Evolutionary conservation across 1,140 invertebrate species (phyloP).

Genomic region (Lasioglossum baleicum): DNA sequence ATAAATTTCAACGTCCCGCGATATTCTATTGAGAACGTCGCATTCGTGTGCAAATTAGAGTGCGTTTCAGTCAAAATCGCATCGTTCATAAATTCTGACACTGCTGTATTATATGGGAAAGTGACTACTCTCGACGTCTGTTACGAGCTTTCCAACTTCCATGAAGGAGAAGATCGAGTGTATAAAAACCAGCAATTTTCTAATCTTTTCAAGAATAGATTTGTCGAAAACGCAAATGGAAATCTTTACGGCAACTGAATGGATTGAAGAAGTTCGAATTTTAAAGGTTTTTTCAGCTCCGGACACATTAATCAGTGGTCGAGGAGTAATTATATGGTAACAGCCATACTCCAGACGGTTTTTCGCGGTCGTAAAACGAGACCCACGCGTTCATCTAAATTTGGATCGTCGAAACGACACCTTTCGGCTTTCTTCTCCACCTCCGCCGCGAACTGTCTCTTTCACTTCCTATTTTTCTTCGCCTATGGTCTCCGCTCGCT

Average conservation of each 20-base stretch:
- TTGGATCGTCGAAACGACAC: background rate
- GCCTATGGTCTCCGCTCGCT: background rate
- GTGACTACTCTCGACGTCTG: no score
- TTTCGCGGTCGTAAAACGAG: background rate
- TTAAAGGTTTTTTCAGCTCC: no score
- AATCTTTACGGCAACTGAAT: no score
- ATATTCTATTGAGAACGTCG: background rate
- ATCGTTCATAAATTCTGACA: background rate
- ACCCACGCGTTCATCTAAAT: conserved; percentile 16
- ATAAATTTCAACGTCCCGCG: background rate
- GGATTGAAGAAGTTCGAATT: no score
- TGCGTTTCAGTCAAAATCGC: background rate
- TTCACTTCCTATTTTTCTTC: background rate
- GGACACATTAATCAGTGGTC: background rate
- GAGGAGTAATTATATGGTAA: background rate
- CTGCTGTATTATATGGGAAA: background rate
- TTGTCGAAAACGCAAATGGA: no score
- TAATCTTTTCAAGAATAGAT: no score
- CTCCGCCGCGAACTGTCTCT: background rate
- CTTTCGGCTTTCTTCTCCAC: background rate
- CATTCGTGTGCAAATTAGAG: background rate
- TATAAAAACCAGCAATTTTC: no score
- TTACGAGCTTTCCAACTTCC: no score
- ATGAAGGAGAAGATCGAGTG: no score
- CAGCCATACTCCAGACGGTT: background rate